Conservation (phyloP, 2,888 invertebrate genomes). For the Nysson spinosus region DNA sequence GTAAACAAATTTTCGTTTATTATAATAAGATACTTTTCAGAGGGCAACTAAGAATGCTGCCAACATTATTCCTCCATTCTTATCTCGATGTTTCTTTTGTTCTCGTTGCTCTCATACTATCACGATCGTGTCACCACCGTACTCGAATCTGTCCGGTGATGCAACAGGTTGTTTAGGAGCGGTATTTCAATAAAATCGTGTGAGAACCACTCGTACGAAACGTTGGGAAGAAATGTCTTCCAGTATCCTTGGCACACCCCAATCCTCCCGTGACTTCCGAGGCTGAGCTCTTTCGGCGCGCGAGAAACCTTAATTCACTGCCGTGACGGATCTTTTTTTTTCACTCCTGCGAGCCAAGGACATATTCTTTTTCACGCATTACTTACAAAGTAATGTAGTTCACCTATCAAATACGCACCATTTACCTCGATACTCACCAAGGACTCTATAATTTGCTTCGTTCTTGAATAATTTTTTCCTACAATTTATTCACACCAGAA, state of each 20-base stretch:
- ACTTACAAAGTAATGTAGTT: not conserved
- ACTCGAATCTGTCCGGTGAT: conserved; percentile 54
- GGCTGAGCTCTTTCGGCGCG: conserved; percentile 14
- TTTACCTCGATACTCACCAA: not conserved
- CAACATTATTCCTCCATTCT: conserved; percentile 8
- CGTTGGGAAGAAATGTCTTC: conserved; percentile 67
- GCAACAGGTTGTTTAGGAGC: conserved; percentile 74
- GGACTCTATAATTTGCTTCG: not conserved
- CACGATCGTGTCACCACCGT: conserved; percentile 63
- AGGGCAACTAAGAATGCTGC: too few species aligned
- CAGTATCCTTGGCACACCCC: conserved; percentile 69
- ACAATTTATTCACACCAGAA: too few species aligned
- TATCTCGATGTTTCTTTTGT: conserved; percentile 27
- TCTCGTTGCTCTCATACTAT: conserved; percentile 44
- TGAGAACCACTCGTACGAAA: conserved; percentile 58
- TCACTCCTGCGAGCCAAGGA: conserved; percentile 8
- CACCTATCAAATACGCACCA: not conserved
- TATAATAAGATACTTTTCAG: too few species aligned
- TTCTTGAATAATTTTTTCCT: too few species aligned
- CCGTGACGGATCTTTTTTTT: conserved; percentile 9
- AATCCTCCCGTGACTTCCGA: conserved; percentile 21
- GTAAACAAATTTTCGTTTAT: too few species aligned
- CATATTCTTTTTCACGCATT: not conserved
- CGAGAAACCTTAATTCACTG: conserved; percentile 8
- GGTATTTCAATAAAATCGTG: conserved; percentile 75